Conservation (phyloP, 2,113 vertebrate species). For the Melanostigma gelatinosum region DNA sequence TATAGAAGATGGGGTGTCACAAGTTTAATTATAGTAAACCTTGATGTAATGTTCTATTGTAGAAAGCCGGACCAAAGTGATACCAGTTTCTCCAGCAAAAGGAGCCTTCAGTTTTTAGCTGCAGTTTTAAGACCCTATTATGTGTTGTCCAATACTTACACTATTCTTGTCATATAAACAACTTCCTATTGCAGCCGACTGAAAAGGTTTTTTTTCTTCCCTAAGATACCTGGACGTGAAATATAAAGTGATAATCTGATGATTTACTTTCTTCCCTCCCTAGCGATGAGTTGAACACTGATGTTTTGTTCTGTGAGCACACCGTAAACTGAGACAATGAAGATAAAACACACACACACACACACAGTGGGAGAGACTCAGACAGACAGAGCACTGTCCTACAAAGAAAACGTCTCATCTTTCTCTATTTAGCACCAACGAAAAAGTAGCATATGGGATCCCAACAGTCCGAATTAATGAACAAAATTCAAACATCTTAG, state of each 20-base stretch:
- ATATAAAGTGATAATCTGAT: constrained; percentile 13
- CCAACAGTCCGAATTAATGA: constrained; percentile 17
- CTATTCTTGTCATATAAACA: constrained; percentile 9
- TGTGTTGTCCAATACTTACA: background rate
- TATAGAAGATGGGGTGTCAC: background rate
- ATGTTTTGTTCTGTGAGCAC: constrained; percentile 18
- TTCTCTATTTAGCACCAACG: constrained; percentile 11
- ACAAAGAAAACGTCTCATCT: constrained; percentile 21
- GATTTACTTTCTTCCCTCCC: constrained; percentile 21
- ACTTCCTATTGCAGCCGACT: background rate
- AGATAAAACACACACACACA: constrained; percentile 2
- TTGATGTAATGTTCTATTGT: background rate
- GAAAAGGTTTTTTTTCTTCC: background rate
- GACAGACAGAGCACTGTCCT: background rate
- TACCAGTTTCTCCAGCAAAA: background rate
- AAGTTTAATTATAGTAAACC: background rate
- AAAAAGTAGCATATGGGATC: constrained; percentile 19
- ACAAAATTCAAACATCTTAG: background rate
- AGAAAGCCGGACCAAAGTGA: background rate
- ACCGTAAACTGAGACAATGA: constrained; percentile 4
- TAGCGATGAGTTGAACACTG: background rate
- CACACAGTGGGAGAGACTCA: background rate
- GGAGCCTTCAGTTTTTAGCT: background rate
- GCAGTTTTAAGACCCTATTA: background rate
- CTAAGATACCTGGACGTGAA: constrained; percentile 18